These are phyloP conservation scores for Siphlonurus alternatus DNA, from an alignment of 2,888 invertebrate species.

Conservation along the genomic window DNA sequence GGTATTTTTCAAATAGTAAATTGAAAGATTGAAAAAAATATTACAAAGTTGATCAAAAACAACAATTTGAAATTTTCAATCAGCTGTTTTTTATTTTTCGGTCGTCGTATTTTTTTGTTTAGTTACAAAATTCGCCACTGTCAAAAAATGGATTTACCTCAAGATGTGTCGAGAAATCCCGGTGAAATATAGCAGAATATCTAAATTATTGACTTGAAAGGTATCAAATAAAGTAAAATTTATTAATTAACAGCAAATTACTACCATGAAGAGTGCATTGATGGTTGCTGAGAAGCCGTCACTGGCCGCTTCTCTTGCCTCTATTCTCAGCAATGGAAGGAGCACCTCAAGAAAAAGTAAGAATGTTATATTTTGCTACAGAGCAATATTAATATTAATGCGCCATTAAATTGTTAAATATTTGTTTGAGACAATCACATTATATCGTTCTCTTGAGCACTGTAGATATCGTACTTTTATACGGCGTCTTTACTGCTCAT, in stretches of 20 bases:
- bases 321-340: slow-evolving; percentile 79
- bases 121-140: neutral
- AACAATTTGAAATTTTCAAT: too few species aligned
- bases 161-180: too few species aligned
- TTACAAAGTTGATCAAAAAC: too few species aligned
- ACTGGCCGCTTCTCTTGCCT: slow-evolving; percentile 83
- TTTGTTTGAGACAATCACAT: neutral
- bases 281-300: slow-evolving; percentile 99
- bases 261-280: slow-evolving; percentile 58
- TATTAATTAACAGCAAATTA: too few species aligned
- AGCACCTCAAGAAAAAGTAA: slow-evolving; percentile 58
- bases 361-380: slow-evolving; percentile 12
- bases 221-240: too few species aligned
- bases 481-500: too few species aligned
- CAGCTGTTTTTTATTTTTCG: neutral
- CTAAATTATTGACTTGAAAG: too few species aligned
- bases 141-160: neutral
- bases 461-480: neutral
- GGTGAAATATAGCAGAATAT: too few species aligned
- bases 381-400: neutral
- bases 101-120: neutral
- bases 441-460: slow-evolving; percentile 11
- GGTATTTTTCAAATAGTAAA: too few species aligned
- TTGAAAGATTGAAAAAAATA: too few species aligned
- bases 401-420: neutral